Conservation (phyloP, 2,888 invertebrate genomes). For the Drosophila affinis region DNA sequence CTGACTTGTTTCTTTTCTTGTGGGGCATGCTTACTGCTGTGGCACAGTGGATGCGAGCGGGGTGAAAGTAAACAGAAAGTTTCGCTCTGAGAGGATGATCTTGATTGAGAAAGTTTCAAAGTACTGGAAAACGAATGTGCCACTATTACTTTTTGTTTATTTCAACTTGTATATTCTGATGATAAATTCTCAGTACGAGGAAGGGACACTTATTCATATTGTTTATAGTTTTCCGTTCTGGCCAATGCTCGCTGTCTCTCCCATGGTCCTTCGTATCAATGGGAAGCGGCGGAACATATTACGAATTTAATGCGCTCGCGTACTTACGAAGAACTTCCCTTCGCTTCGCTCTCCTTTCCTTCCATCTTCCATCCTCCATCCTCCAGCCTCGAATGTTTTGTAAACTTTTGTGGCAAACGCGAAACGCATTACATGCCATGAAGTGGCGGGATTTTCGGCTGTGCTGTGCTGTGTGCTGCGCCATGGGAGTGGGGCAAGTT, state of each 20-base stretch:
- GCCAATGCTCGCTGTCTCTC: not conserved
- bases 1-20: conserved; percentile 51
- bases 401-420: conserved; percentile 67
- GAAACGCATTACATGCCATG: conserved; percentile 64
- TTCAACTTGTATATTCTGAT: not conserved
- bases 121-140: not conserved
- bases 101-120: not conserved
- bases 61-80: not conserved
- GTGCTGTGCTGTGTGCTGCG: not conserved
- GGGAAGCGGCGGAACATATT: conserved; percentile 73
- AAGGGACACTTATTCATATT: conserved; percentile 8
- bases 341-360: not conserved
- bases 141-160: not conserved
- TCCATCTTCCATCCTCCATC: not conserved
- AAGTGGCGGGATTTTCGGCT: conserved; percentile 35
- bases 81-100: not conserved
- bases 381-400: conserved; percentile 50
- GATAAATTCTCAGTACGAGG: not conserved
- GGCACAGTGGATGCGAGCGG: conserved; percentile 48
- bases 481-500: not conserved
- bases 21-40: not conserved
- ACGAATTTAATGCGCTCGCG: conserved; percentile 76
- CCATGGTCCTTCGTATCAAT: conserved; percentile 58
- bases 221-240: conserved; percentile 23
- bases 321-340: conserved; percentile 62